These are phyloP conservation scores for Mus musculus DNA, from an alignment of 2,113 vertebrate genomes.

Conservation along the genomic window DNA sequence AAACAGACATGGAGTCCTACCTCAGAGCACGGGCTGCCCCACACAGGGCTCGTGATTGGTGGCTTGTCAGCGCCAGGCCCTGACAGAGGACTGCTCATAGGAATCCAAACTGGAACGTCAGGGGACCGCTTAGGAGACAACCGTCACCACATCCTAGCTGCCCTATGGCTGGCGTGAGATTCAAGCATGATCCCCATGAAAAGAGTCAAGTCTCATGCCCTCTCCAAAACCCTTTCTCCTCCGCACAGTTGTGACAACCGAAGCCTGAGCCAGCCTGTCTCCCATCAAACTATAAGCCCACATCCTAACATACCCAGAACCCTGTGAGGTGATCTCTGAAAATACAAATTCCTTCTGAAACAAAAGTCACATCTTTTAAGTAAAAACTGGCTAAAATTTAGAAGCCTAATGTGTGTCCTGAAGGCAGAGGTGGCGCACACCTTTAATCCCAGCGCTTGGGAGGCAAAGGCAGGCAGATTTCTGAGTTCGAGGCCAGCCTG, in stretches of 20 bases:
- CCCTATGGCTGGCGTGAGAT: background rate
- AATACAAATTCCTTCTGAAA: background rate
- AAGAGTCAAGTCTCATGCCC: too few species aligned
- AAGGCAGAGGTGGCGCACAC: background rate
- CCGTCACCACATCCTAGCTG: background rate
- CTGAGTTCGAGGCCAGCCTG: background rate
- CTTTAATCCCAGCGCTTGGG: background rate
- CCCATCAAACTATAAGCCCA: background rate
- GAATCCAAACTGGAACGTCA: background rate
- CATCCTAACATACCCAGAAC: accelerated
- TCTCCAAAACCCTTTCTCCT: background rate
- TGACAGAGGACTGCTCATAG: background rate
- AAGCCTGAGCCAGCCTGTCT: background rate
- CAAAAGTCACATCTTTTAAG: background rate
- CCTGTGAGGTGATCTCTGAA: background rate
- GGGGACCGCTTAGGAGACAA: background rate
- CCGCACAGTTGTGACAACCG: background rate
- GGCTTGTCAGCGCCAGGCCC: accelerated
- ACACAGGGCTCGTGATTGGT: background rate
- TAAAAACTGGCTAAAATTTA: background rate
- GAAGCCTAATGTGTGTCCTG: background rate
- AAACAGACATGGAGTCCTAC: background rate
- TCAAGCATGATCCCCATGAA: background rate
- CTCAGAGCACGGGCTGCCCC: accelerated
- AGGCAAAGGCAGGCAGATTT: background rate